Conservation (phyloP, 2,888 invertebrate genomes). For the Macrosiphum euphorbiae region DNA sequence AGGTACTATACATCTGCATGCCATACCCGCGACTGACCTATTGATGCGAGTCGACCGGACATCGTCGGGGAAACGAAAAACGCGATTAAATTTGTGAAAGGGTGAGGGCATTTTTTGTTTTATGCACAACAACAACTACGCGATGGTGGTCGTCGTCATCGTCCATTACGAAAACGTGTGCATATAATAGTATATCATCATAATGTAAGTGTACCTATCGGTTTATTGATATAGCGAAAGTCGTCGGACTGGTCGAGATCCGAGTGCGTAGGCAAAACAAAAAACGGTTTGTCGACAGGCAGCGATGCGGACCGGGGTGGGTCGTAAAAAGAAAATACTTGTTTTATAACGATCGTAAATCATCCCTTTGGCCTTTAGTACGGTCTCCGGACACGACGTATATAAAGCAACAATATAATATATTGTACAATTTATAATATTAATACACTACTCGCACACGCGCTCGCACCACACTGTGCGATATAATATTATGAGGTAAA, state of each 20-base stretch:
- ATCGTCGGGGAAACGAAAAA: neutral
- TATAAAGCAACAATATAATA: neutral
- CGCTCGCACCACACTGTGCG: neutral
- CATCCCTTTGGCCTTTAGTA: conserved; percentile 31
- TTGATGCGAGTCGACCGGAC: neutral
- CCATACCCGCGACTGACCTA: neutral
- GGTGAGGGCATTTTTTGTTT: neutral
- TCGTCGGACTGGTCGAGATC: conserved; percentile 44
- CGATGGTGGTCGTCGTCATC: neutral
- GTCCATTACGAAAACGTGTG: conserved; percentile 40
- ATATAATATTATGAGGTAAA: neutral
- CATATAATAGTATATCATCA: neutral
- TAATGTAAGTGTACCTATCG: neutral
- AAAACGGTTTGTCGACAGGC: conserved; percentile 38
- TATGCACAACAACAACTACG: neutral
- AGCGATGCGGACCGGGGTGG: conserved; percentile 26
- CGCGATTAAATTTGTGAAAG: neutral
- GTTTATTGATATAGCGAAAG: conserved; percentile 18
- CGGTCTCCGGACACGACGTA: conserved; percentile 15
- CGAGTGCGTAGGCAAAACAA: neutral
- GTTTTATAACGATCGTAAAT: conserved; percentile 25
- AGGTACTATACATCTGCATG: neutral
- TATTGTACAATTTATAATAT: neutral
- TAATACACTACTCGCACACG: neutral
- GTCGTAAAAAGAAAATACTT: neutral